Evolutionary conservation across 2,113 vertebrate genomes (phyloP).

Genomic region (Gopherus flavomarginatus): DNA sequence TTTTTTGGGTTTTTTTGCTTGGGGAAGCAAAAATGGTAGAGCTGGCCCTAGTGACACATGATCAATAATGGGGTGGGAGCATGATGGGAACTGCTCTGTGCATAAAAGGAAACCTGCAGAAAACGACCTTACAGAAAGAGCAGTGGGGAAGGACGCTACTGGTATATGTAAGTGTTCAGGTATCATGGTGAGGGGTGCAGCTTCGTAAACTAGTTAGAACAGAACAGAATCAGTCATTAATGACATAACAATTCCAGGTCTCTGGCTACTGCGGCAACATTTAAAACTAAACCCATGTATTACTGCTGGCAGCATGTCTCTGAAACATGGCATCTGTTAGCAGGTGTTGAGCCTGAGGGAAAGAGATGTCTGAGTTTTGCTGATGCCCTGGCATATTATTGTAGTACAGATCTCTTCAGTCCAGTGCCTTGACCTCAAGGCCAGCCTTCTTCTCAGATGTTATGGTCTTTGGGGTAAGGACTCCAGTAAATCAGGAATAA

Average conservation of each 20-base stretch:
- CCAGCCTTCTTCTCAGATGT: background rate
- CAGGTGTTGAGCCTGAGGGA: background rate
- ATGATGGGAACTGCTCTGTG: background rate
- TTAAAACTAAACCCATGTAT: background rate
- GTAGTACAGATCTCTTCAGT: no score
- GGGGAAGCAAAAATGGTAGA: no score
- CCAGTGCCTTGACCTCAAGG: no score
- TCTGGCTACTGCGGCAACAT: background rate
- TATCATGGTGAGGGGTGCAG: background rate
- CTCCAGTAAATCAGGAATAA: background rate
- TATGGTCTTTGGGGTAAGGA: background rate
- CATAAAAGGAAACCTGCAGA: rapidly evolving
- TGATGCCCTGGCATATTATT: background rate
- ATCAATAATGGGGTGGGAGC: background rate
- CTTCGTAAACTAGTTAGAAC: background rate
- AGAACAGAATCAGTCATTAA: background rate
- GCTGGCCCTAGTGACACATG: background rate
- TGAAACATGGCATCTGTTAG: background rate
- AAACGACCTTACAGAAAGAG: rapidly evolving
- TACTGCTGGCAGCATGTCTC: background rate
- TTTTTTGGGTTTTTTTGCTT: no score
- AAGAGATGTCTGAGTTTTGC: background rate
- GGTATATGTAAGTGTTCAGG: background rate
- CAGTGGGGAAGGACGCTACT: background rate
- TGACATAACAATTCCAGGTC: background rate